phyloP scores from a whole-genome alignment of 2,888 invertebrate genomes.

The Nomada goodeniana region DNA sequence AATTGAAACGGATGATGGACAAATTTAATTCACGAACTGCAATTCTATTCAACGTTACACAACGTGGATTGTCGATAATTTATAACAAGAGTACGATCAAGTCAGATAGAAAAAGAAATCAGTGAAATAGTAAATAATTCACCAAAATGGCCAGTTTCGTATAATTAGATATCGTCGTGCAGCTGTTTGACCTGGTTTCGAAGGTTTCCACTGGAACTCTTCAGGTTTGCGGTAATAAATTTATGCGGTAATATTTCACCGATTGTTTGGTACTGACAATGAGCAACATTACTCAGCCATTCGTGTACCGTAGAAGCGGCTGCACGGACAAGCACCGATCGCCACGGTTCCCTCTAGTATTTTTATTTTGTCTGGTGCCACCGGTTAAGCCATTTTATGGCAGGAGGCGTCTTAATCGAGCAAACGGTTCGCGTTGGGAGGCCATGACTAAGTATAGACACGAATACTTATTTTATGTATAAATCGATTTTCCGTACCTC shows the following conservation, averaged over 20 bases:
- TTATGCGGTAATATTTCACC: neutral
- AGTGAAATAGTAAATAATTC: neutral
- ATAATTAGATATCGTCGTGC: slow-evolving; percentile 1
- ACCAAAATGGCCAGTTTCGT: neutral
- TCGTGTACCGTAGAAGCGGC: neutral
- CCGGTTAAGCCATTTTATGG: slow-evolving; percentile 30
- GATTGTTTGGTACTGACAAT: neutral
- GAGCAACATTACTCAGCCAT: neutral
- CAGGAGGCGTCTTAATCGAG: slow-evolving; percentile 37
- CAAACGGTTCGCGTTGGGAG: slow-evolving; percentile 34
- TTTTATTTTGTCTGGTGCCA: slow-evolving; percentile 14
- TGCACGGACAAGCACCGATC: no score
- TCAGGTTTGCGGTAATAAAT: neutral
- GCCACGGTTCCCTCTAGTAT: neutral
- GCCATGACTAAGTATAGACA: slow-evolving; percentile 53
- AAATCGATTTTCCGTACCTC: slow-evolving; percentile 58
- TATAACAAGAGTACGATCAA: neutral
- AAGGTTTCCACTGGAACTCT: neutral
- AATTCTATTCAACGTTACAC: no score
- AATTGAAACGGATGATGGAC: no score
- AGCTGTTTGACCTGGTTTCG: slow-evolving; percentile 16
- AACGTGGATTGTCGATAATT: no score
- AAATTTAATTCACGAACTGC: no score
- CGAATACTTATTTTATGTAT: slow-evolving; percentile 61
- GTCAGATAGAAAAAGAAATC: no score